These are phyloP conservation scores for Anoplolepis gracilipes DNA, from an alignment of 1,140 invertebrate species.

Conservation along the genomic window DNA sequence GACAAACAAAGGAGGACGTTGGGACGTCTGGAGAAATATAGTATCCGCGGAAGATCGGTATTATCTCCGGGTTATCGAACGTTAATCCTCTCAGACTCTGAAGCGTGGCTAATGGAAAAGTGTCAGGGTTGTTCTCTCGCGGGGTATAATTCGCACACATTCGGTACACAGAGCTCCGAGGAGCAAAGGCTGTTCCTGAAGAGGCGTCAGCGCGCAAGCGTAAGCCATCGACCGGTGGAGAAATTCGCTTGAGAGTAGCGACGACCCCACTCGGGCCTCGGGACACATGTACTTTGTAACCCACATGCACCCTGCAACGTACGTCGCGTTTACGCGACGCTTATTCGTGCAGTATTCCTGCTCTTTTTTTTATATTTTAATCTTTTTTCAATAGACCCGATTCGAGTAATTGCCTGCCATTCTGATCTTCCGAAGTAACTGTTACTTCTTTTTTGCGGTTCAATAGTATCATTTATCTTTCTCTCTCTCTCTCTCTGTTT, in stretches of 20 bases:
- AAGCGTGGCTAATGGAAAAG: slow-evolving; percentile 33
- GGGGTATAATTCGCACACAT: slow-evolving; percentile 32
- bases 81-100: slow-evolving; percentile 31
- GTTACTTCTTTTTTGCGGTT: neutral
- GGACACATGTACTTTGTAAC: slow-evolving; percentile 54
- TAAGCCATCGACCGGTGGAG: slow-evolving; percentile 72
- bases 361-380: neutral
- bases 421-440: neutral
- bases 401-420: neutral
- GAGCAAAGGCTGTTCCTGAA: neutral
- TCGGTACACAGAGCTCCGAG: slow-evolving; percentile 11
- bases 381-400: neutral
- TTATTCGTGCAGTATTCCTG: neutral
- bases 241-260: slow-evolving; percentile 63
- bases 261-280: slow-evolving; percentile 29
- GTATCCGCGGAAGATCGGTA: slow-evolving; percentile 26
- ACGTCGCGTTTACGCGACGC: slow-evolving; percentile 61
- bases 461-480: neutral
- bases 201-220: slow-evolving; percentile 64
- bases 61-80: slow-evolving; percentile 46
- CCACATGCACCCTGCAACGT: slow-evolving; percentile 22
- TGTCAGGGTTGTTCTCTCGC: slow-evolving; percentile 31
- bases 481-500: neutral
- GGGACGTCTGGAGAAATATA: slow-evolving; percentile 14
- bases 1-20: slow-evolving; percentile 4